These are phyloP conservation scores for Cheilosia soror DNA, from an alignment of 2,888 invertebrate genomes.

Conservation along the genomic window DNA sequence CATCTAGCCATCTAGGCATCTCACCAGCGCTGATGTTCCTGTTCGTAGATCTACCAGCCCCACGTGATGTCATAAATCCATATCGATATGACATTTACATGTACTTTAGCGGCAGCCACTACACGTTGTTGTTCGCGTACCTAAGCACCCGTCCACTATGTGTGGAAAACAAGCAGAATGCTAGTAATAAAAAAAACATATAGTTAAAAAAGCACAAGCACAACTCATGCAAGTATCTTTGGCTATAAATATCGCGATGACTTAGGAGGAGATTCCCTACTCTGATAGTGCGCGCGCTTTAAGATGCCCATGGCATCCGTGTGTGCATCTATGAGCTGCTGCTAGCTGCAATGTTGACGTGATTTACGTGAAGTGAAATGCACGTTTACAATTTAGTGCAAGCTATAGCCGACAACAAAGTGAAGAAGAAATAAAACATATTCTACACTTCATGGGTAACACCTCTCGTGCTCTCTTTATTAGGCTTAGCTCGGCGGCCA, in stretches of 20 bases:
- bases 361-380: slow-evolving; percentile 76
- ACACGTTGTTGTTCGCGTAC: slow-evolving; percentile 76
- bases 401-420: slow-evolving; percentile 71
- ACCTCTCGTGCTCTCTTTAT: slow-evolving; percentile 76
- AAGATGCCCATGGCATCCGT: slow-evolving; percentile 72
- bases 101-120: slow-evolving; percentile 78
- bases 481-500: slow-evolving; percentile 49
- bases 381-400: slow-evolving; percentile 76
- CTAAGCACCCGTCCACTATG: slow-evolving; percentile 72
- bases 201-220: slow-evolving; percentile 26
- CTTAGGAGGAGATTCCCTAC: slow-evolving; percentile 74
- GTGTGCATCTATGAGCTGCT: slow-evolving; percentile 73
- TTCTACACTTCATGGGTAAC: slow-evolving; percentile 75
- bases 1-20: slow-evolving; percentile 54
- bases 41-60: slow-evolving; percentile 55
- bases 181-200: slow-evolving; percentile 58
- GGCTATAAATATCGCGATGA: slow-evolving; percentile 75
- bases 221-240: slow-evolving; percentile 72
- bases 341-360: slow-evolving; percentile 55
- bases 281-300: slow-evolving; percentile 73
- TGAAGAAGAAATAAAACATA: slow-evolving; percentile 76
- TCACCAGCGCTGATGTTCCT: slow-evolving; percentile 30
- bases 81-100: slow-evolving; percentile 78
- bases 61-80: slow-evolving; percentile 77
- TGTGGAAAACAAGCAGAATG: slow-evolving; percentile 64